A percentile compares a stretch with the other conserved stretches of the same genome.
These are phyloP conservation scores for Myrmecobius fasciatus DNA, from an alignment of 2,113 vertebrate genomes.

Conservation along the genomic window DNA sequence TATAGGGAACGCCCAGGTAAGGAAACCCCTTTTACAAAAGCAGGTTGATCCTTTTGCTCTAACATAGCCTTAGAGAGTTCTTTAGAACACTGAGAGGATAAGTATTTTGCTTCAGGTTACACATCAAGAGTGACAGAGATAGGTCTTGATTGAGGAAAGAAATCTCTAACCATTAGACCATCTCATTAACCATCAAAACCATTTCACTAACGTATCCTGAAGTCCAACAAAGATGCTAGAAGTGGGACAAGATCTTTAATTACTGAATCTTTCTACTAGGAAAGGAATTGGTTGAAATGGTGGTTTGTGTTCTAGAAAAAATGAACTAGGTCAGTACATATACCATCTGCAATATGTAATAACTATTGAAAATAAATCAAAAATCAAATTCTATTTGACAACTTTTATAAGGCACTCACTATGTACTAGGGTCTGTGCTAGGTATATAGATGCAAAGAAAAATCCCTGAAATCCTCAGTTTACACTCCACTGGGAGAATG, in stretches of 20 bases:
- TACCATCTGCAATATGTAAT: not conserved
- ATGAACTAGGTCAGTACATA: not conserved
- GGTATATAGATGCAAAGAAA: not conserved
- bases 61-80: not conserved
- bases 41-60: not conserved
- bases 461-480: not conserved
- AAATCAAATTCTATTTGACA: not conserved
- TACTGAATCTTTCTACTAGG: slow-evolving; percentile 33
- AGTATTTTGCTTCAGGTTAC: not conserved
- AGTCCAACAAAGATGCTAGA: slow-evolving; percentile 41
- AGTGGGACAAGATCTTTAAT: slow-evolving; percentile 10
- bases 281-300: slow-evolving; percentile 31
- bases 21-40: not conserved
- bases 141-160: not conserved
- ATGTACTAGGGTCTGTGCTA: not conserved
- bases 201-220: slow-evolving; percentile 21
- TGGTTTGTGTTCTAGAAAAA: not conserved
- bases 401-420: not conserved
- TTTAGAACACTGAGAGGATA: not conserved
- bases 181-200: not conserved
- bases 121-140: not conserved
- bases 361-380: not conserved
- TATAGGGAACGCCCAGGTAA: not conserved
- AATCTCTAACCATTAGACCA: not conserved
- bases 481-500: not conserved